phyloP scores from a whole-genome alignment of 2,113 vertebrate species.

The Aepyceros melampus region DNA sequence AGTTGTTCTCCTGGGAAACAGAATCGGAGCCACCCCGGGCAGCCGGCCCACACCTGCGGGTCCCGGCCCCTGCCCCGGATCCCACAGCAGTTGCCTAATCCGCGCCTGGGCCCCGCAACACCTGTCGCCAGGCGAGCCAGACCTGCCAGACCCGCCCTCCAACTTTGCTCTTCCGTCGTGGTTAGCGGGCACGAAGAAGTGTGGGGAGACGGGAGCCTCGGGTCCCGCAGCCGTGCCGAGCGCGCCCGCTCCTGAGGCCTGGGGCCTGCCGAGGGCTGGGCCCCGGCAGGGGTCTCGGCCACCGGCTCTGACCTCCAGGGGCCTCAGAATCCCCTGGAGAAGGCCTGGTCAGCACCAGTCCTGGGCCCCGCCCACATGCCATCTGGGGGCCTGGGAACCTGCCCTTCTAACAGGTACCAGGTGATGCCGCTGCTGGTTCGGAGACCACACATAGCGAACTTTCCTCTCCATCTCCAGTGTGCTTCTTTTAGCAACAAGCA shows the following conservation, averaged over 20 bases:
- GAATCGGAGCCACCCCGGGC: not conserved
- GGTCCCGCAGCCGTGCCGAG: fast-evolving
- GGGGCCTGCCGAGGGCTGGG: not conserved
- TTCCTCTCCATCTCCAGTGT: not conserved
- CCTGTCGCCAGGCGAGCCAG: constrained; percentile 70
- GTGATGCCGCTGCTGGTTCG: not conserved
- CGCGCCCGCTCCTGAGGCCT: not conserved
- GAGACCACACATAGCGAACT: fast-evolving
- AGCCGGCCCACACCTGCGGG: constrained; percentile 37
- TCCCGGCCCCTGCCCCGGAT: not conserved
- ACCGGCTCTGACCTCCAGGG: fast-evolving
- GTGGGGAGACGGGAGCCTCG: fast-evolving
- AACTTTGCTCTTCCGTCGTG: fast-evolving
- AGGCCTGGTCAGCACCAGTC: too few species aligned
- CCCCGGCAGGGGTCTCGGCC: not conserved
- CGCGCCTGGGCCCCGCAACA: constrained; percentile 29
- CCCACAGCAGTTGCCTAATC: constrained; percentile 62
- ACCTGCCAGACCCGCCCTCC: not conserved
- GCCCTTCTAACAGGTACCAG: fast-evolving
- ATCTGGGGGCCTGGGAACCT: not conserved
- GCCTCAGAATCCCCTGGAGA: not conserved
- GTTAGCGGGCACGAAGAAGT: fast-evolving
- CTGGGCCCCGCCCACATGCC: not conserved
- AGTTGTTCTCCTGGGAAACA: constrained; percentile 46
- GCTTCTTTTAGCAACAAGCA: not conserved